These are phyloP conservation scores for Trogon surrucura DNA, from an alignment of 2,113 vertebrate species.

Conservation along the genomic window DNA sequence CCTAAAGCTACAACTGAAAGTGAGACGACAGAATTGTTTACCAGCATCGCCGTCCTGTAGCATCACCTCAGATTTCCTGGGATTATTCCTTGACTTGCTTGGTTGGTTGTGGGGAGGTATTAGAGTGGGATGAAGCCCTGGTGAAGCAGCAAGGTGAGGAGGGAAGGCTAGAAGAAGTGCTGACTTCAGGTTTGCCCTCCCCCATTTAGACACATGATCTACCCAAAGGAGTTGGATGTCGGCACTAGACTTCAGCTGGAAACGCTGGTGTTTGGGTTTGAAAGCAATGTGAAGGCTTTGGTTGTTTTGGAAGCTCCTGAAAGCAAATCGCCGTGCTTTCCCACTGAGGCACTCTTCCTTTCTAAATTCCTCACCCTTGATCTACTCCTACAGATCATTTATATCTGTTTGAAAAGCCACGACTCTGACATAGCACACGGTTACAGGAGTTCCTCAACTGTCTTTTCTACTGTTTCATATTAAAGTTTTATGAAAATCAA, in stretches of 20 bases:
- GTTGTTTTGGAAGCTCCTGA: neutral
- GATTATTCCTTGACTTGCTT: neutral
- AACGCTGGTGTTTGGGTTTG: neutral
- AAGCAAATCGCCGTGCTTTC: neutral
- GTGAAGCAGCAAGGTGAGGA: neutral
- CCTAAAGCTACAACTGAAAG: neutral
- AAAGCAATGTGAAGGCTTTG: neutral
- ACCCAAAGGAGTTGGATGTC: neutral
- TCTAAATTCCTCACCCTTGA: neutral
- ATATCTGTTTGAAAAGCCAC: neutral
- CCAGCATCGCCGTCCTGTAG: neutral
- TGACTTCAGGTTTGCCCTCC: neutral
- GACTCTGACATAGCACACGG: neutral
- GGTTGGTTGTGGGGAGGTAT: fast-evolving
- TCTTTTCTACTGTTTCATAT: neutral
- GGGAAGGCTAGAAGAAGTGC: neutral
- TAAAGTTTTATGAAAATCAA: neutral
- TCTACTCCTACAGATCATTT: neutral
- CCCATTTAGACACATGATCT: neutral
- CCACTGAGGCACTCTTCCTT: neutral
- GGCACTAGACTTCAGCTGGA: neutral
- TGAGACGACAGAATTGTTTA: neutral
- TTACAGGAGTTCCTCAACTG: neutral
- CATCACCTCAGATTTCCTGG: neutral
- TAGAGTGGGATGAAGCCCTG: neutral